Evolutionary conservation across 2,113 vertebrate species (phyloP).

Genomic region (Antechinus flavipes): DNA sequence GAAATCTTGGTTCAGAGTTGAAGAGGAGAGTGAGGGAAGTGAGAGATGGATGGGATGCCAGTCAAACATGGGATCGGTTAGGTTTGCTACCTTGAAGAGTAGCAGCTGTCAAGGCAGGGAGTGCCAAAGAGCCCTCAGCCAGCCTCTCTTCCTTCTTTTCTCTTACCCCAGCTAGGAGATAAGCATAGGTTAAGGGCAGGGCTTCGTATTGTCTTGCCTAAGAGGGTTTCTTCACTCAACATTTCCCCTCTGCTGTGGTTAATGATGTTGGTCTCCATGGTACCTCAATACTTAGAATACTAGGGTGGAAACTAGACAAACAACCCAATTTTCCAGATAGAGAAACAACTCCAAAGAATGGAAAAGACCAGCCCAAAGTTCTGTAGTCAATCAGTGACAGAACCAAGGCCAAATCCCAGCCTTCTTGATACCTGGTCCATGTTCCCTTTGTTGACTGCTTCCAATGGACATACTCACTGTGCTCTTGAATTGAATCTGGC

Average conservation of each 20-base stretch:
- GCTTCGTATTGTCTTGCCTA: background rate
- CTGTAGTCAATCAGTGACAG: background rate
- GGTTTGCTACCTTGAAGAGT: background rate
- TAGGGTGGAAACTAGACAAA: background rate
- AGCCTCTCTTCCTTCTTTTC: background rate
- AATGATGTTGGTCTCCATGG: background rate
- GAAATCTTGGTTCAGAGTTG: background rate
- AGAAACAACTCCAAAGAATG: background rate
- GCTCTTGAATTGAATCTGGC: background rate
- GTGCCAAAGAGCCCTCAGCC: background rate
- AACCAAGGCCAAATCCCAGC: background rate
- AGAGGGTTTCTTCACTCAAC: background rate
- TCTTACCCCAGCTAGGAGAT: background rate
- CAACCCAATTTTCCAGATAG: background rate
- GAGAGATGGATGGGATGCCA: background rate
- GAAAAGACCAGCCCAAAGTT: background rate
- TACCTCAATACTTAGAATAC: background rate
- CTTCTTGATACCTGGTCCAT: background rate
- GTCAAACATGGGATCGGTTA: background rate
- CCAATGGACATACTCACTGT: background rate
- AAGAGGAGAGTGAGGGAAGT: background rate
- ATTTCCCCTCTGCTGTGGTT: background rate
- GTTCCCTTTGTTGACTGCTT: background rate
- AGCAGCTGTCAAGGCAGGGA: background rate
- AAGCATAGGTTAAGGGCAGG: background rate